These are phyloP conservation scores for Hedya salicella DNA, from an alignment of 2,888 invertebrate species.

Conservation along the genomic window DNA sequence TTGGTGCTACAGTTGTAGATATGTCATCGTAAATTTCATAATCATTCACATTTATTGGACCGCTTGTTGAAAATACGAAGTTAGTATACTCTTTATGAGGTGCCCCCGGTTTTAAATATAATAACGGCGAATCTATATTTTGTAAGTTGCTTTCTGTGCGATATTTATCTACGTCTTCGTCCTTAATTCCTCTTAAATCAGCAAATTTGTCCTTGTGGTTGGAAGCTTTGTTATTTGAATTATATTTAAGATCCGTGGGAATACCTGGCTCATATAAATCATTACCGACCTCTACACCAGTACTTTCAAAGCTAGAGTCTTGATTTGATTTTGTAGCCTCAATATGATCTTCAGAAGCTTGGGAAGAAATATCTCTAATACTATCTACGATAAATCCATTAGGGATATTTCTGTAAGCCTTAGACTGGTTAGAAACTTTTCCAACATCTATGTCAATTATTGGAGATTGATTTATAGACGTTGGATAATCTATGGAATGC, in stretches of 20 bases:
- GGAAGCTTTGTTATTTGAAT: conserved; percentile 54
- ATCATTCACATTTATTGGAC: conserved; percentile 64
- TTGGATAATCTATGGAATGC: conserved; percentile 89
- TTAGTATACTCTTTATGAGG: conserved; percentile 83
- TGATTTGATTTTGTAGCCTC: conserved; percentile 72
- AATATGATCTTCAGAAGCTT: conserved; percentile 79
- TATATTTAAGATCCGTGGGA: conserved; percentile 61
- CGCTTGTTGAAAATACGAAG: conserved; percentile 67
- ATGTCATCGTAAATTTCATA: conserved; percentile 78
- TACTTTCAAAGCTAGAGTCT: conserved; percentile 77
- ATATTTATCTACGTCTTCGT: conserved; percentile 77
- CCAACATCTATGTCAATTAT: conserved; percentile 85
- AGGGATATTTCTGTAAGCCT: conserved; percentile 73
- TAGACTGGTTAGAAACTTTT: conserved; percentile 66
- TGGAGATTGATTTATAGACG: conserved; percentile 89
- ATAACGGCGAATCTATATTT: conserved; percentile 85
- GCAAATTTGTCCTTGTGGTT: conserved; percentile 72
- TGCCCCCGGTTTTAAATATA: conserved; percentile 80
- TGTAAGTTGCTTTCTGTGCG: conserved; percentile 78
- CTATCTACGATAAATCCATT: conserved; percentile 71
- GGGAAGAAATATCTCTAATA: conserved; percentile 81
- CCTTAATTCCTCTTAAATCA: conserved; percentile 74
- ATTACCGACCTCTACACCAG: conserved; percentile 69
- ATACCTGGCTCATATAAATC: conserved; percentile 67
- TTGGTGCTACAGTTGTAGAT: conserved; percentile 62